Evolutionary conservation across 1,140 invertebrate species (phyloP), one percentile per base, ranked within the genome.

Genomic region (Heterodera schachtii): DNA sequence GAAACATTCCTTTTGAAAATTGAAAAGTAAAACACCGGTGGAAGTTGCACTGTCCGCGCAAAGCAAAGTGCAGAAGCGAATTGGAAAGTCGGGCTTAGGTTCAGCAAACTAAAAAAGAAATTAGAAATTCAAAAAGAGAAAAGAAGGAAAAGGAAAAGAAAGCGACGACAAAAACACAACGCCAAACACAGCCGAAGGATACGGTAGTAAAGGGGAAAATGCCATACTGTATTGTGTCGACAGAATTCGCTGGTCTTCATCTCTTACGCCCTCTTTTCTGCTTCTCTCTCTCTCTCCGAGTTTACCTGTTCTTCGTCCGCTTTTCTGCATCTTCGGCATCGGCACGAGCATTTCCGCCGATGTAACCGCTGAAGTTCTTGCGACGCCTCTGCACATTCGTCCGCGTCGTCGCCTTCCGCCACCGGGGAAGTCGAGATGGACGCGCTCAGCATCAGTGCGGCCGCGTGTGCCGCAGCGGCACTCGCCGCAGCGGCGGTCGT

Each of bases 31-130:
- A 5, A 19, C 57, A 64, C 57, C 57, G 11, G 82, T 82, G 13
- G 82, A 83, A 5, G 83, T 76, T 13, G 83, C 83, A 52, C 83
- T 79, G 57, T 84, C 83, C 67, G 83, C 83, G 57, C 76, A 80
- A 46, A 84, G 78, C 66, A 84, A 47, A 13, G 83, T 85, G 73
- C 83, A 84, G 44, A 71, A 80, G 16, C 76, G 73, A 7, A 84
- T 16, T 7, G 82, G 82, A 43, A 84, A 83, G 57, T 83, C 82
- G 16, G 82, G 19, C 46, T 31, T 71, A 2, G 44, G 41, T 57
- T 82, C 81, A 49, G 80, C 79, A 60, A 82, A 57, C 81, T 82
- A 31, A 47, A 82, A 73, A 78, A 47, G 82, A 80, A 78, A 70
- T 43, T 21, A 21, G 11, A 31, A 66, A 70, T 16, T 76, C n/a